A percentile compares a stretch with the other conserved stretches of the same genome.
Conservation (phyloP, 30 jellyfish, hydroid and myxozoan species). For the Aurelia aurita region DNA sequence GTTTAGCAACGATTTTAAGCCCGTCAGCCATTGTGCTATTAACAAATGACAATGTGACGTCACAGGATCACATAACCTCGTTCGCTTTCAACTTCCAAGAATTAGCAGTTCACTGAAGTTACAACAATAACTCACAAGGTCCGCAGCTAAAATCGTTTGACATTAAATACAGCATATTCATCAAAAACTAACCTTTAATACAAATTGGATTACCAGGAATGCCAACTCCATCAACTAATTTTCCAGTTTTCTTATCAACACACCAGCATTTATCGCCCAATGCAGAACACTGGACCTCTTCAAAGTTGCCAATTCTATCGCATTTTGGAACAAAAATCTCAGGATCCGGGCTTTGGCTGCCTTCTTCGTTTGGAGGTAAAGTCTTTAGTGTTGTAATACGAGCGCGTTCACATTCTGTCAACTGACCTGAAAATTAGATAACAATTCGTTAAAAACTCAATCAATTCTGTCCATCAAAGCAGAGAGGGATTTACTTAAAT, state of each 20-base stretch:
- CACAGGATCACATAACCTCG: too few relatives aligned
- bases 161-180: background rate
- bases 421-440: conserved; percentile 17
- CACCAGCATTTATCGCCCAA: conserved; percentile 84
- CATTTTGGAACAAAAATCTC: conserved; percentile 63
- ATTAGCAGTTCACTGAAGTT: too few relatives aligned
- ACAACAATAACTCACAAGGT: too few relatives aligned
- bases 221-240: conserved; percentile 44
- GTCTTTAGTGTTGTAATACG: conserved; percentile 48
- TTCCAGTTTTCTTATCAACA: conserved; percentile 68
- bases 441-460: too few relatives aligned
- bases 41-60: too few relatives aligned
- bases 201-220: conserved; percentile 47
- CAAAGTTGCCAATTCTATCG: conserved; percentile 63
- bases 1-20: too few relatives aligned
- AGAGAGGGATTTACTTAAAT: too few relatives aligned
- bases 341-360: background rate
- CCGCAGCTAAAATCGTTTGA: too few relatives aligned
- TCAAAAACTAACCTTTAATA: conserved; percentile 24
- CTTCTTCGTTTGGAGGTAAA: background rate
- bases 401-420: conserved; percentile 41
- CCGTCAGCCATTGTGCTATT: too few relatives aligned
- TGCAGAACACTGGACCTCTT: conserved; percentile 80
- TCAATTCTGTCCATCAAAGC: too few relatives aligned
- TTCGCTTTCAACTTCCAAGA: too few relatives aligned